These are phyloP conservation scores for Syrphus vitripennis DNA, from an alignment of 2,888 invertebrate genomes.

Conservation along the genomic window DNA sequence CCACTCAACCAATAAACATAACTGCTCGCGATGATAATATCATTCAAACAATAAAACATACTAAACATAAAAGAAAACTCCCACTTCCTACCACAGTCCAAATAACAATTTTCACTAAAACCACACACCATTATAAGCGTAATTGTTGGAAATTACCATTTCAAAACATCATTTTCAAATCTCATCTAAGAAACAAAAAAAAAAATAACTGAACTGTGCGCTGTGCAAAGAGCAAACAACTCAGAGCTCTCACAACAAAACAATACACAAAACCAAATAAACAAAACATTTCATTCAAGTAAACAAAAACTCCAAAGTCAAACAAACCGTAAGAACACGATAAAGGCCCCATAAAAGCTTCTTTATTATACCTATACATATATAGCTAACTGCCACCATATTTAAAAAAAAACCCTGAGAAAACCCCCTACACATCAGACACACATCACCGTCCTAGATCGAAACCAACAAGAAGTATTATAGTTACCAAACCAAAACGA, in stretches of 20 bases:
- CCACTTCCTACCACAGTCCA: not conserved
- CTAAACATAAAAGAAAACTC: constrained; percentile 14
- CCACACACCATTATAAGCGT: constrained; percentile 52
- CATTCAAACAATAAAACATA: constrained; percentile 27
- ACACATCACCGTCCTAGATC: not conserved
- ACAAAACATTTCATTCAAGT: constrained; percentile 57
- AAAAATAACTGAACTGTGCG: too few species aligned
- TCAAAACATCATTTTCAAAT: constrained; percentile 53
- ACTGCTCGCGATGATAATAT: constrained; percentile 40
- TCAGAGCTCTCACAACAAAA: not conserved
- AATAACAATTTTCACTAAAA: constrained; percentile 20
- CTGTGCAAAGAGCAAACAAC: constrained; percentile 39
- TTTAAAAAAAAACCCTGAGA: not conserved
- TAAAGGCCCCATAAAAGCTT: constrained; percentile 56
- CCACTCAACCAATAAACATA: constrained; percentile 10
- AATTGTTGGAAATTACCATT: constrained; percentile 68
- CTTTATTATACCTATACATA: too few species aligned
- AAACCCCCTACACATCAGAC: not conserved
- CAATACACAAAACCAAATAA: constrained; percentile 26
- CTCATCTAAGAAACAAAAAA: constrained; percentile 17
- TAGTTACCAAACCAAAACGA: not conserved
- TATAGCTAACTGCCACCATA: constrained; percentile 28
- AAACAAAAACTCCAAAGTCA: constrained; percentile 66
- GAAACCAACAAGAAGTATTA: not conserved
- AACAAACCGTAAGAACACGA: constrained; percentile 55